Base-by-base conservation (phyloP, 1,140 invertebrate genomes). In the Ladona fulva region DNA sequence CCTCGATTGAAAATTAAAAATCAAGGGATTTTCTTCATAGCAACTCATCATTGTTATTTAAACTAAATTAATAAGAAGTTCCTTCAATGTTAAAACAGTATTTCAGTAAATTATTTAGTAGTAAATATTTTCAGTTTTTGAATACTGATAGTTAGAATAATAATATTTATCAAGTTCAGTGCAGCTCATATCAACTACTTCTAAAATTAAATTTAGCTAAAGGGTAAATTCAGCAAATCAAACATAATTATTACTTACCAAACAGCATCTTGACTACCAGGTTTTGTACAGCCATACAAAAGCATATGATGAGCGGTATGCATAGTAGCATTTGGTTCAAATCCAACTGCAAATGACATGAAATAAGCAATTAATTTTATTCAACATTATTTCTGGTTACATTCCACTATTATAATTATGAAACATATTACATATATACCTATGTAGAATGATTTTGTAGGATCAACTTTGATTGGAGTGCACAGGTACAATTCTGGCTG, bases 261-360 rank as follows among this genome's bases (percentile, higher is more conserved):
- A 73, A 94, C 91, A 73, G 88, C 84, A 80, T 93, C 89, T 77
- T 89, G 85, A 59, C 89, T 91, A 52, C 96, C 96, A 6, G 97
- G 97, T 79, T 88, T 87, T 29, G 89, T 87, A 81, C 98, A 99
- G 14, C 97, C 97, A 85, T 97, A 99, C 0, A 99, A 85, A 78
- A 99, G 86, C 90, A 99, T 98, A 84, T 99, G 98, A 87, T 99
- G 98, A 12, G 95, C 95, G 0, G 92, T 93, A 80, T 92, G 86
- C 91, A 93, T 95, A 1, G 93, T 92, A 0, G 96, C 95, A 84
- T 97, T 96, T 7, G 98, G 97, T 84, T 95, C 89, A 86, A 97
- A 99, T 78, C 93, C 95, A 82, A 95, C 95, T 96, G n/a, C n/a
- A 80, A 76, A 52, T 14, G 80, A 22, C 0, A 76, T 78, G 12